A percentile compares a stretch with the other conserved stretches of the same genome.
These are phyloP conservation scores for Desmodus rotundus DNA, from an alignment of 2,113 vertebrate genomes.

Conservation along the genomic window DNA sequence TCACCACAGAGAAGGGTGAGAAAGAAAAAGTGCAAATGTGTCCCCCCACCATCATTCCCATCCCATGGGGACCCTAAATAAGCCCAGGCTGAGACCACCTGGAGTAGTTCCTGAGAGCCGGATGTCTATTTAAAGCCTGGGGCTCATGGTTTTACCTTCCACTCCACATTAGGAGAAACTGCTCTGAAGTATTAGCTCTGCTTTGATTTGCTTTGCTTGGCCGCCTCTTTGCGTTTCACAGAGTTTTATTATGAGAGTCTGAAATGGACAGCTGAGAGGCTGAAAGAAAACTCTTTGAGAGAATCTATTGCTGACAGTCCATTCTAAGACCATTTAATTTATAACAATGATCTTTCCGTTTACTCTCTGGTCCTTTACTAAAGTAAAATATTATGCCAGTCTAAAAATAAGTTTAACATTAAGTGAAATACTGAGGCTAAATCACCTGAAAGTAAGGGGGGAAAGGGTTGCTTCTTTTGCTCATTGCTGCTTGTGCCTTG, in stretches of 20 bases:
- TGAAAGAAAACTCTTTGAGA: neutral
- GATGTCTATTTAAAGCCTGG: neutral
- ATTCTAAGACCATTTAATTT: neutral
- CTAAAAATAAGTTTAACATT: neutral
- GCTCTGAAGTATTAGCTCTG: neutral
- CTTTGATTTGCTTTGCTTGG: rapidly evolving
- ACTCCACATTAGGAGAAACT: neutral
- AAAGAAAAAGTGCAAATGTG: rapidly evolving
- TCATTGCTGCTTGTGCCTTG: rapidly evolving
- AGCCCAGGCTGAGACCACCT: no score
- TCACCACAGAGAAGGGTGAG: neutral
- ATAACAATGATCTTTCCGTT: neutral
- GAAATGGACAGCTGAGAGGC: neutral
- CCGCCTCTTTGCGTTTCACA: no score
- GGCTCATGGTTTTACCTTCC: neutral
- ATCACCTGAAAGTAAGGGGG: neutral
- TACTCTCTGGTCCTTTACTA: neutral
- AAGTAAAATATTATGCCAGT: neutral
- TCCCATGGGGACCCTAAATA: rapidly evolving
- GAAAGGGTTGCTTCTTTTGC: rapidly evolving
- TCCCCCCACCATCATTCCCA: neutral
- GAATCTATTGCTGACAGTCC: neutral
- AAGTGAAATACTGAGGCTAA: neutral
- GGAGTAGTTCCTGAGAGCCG: rapidly evolving
- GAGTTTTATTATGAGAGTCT: neutral